Conservation (phyloP, 2,113 vertebrate genomes). For the Pungitius pungitius region DNA sequence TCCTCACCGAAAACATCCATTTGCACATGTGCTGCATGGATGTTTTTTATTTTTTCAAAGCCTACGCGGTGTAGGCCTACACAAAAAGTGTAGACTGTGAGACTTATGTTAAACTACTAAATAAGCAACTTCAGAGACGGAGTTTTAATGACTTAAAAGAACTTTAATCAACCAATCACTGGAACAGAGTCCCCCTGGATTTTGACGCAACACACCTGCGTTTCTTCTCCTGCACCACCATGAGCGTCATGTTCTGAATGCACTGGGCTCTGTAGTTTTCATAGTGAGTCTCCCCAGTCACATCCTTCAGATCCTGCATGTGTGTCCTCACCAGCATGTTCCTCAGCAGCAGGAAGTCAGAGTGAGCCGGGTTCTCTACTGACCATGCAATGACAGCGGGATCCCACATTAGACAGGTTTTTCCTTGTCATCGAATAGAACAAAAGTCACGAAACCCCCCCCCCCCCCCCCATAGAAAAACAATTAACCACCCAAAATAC, state of each 20-base stretch:
- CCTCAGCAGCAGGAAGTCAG: slow-evolving; percentile 94
- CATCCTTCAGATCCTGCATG: slow-evolving; percentile 98
- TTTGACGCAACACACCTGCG: slow-evolving; percentile 83
- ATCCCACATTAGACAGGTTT: background rate
- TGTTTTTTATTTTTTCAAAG: background rate
- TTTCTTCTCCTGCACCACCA: slow-evolving; percentile 91
- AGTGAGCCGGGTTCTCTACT: slow-evolving; percentile 84
- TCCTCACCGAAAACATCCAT: background rate
- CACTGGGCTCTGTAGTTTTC: slow-evolving; percentile 95
- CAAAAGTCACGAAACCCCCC: background rate
- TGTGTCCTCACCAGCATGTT: slow-evolving; percentile 96
- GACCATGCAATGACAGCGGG: background rate
- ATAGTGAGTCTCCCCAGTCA: slow-evolving; percentile 92
- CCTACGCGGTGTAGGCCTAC: too few species aligned
- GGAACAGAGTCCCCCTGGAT: background rate
- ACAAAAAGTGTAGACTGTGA: too few species aligned
- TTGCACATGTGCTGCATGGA: background rate
- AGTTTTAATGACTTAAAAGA: background rate
- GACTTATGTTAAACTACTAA: background rate
- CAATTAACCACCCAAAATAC: background rate
- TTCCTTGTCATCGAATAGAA: background rate
- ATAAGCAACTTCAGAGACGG: background rate
- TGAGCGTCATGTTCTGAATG: slow-evolving; percentile 95
- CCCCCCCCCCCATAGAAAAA: background rate
- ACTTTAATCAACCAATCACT: background rate